phyloP scores from a whole-genome alignment of 2,113 vertebrate species.

The Opisthocomus hoazin region DNA sequence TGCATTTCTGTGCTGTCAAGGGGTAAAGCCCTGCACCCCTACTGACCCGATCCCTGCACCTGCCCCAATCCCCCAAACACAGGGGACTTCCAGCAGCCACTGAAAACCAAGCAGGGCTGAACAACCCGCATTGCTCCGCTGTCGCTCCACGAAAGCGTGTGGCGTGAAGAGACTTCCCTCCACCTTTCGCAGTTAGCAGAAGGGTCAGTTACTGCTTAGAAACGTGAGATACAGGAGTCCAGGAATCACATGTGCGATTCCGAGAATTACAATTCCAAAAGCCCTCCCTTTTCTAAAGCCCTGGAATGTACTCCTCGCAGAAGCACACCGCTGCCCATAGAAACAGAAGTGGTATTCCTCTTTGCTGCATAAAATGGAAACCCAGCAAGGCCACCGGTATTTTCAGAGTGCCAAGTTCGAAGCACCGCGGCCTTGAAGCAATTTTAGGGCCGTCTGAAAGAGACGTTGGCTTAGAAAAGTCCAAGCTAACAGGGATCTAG shows the following conservation, averaged over 20 bases:
- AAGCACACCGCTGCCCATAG: neutral
- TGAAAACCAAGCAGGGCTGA: neutral
- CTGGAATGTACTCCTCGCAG: neutral
- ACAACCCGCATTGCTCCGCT: neutral
- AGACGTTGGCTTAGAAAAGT: neutral
- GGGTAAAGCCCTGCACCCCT: neutral
- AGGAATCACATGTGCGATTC: accelerated
- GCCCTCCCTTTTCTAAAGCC: neutral
- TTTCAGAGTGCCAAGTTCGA: neutral
- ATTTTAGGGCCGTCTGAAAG: neutral
- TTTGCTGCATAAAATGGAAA: neutral
- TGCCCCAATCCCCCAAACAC: neutral
- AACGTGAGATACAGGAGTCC: neutral
- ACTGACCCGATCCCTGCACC: neutral
- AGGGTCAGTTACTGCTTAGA: neutral
- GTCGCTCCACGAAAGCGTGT: neutral
- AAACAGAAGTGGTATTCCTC: neutral
- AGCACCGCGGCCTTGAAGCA: neutral
- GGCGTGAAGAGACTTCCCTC: neutral
- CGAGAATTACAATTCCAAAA: neutral
- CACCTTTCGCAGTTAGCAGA: neutral
- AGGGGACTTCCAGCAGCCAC: neutral
- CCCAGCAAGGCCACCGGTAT: neutral
- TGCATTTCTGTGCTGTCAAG: neutral
- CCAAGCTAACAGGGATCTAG: neutral